Evolutionary conservation across 2,888 invertebrate genomes (phyloP).

Genomic region (Andrena fulva): DNA sequence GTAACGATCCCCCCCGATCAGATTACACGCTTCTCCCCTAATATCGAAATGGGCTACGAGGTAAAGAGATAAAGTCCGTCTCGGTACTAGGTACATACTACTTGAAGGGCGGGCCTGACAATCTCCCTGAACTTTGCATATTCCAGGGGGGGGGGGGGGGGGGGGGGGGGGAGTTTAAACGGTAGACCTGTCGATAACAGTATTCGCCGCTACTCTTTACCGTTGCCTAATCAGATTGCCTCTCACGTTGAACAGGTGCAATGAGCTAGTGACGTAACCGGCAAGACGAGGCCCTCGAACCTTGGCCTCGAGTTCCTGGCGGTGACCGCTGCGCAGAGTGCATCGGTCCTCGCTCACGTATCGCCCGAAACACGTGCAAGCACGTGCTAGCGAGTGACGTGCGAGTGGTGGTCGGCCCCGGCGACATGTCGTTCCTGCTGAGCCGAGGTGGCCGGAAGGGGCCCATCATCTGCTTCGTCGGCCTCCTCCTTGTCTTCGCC

Average conservation of each 20-base stretch:
- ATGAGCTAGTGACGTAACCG: constrained; percentile 76
- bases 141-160: no score
- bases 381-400: constrained; percentile 32
- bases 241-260: constrained; percentile 71
- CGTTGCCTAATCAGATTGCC: constrained; percentile 23
- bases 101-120: no score
- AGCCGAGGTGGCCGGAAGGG: constrained; percentile 83
- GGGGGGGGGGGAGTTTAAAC: background rate
- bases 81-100: no score
- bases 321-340: constrained; percentile 17
- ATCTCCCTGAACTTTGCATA: no score
- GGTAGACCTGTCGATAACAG: background rate
- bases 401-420: constrained; percentile 16
- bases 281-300: constrained; percentile 64
- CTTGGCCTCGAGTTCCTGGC: constrained; percentile 61
- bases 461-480: constrained; percentile 83
- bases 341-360: constrained; percentile 17
- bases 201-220: background rate
- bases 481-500: constrained; percentile 82
- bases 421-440: constrained; percentile 83
- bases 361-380: constrained; percentile 41
- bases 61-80: no score
- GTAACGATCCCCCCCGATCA: background rate
- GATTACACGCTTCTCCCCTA: background rate
- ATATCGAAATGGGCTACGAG: background rate